Conservation (phyloP, 2,888 invertebrate genomes). For the Drosophila percnosoma region DNA sequence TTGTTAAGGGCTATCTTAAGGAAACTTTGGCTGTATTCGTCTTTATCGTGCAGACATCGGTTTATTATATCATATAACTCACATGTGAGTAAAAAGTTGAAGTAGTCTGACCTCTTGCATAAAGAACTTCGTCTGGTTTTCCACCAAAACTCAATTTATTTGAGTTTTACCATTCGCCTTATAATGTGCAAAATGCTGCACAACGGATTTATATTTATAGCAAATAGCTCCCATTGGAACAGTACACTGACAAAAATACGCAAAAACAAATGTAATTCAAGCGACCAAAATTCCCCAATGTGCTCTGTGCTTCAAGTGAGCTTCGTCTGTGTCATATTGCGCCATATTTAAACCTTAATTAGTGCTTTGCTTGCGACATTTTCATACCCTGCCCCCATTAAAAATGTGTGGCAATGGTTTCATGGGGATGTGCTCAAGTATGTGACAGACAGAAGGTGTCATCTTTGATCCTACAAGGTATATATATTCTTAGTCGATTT, state of each 20-base stretch:
- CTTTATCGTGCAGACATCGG: not conserved
- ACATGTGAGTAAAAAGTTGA: not conserved
- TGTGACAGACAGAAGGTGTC: not conserved
- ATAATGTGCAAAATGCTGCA: not conserved
- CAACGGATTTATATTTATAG: not conserved
- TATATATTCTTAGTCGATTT: not conserved
- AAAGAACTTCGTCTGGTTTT: not conserved
- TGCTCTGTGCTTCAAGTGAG: slow-evolving; percentile 2
- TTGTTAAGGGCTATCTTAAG: not conserved
- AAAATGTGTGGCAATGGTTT: not conserved
- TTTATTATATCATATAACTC: not conserved
- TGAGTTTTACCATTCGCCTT: not conserved
- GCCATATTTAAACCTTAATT: slow-evolving; percentile 54
- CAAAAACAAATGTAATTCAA: not conserved
- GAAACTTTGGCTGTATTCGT: not conserved
- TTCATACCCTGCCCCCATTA: slow-evolving; percentile 18
- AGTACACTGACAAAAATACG: not conserved
- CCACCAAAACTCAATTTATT: not conserved
- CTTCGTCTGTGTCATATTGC: slow-evolving; percentile 23
- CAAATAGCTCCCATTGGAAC: not conserved
- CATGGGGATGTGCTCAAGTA: not conserved
- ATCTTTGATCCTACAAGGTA: not conserved
- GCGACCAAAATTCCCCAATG: not conserved
- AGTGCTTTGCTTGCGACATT: slow-evolving; percentile 50
- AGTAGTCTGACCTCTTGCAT: not conserved